Evolutionary conservation across 37 sponge, comb jelly and placozoan genomes (phyloP).

Genomic region (Chondrosia reniformis): DNA sequence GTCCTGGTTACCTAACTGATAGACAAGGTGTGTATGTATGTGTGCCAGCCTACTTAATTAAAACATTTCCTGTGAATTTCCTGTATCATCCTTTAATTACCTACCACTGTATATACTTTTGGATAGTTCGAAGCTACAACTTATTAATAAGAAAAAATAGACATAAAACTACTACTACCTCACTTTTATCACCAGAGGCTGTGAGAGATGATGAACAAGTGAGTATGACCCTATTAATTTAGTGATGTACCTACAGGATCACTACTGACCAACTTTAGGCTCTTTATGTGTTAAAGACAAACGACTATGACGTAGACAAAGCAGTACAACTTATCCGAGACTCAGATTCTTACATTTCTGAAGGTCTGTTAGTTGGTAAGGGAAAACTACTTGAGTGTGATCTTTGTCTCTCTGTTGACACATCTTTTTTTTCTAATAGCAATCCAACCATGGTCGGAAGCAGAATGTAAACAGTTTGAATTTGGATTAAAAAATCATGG

Average conservation of each 20-base stretch:
- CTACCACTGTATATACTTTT: no score
- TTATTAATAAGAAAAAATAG: no score
- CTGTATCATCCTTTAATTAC: no score
- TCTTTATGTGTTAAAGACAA: slow-evolving; percentile 27
- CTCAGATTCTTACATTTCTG: neutral
- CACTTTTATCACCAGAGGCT: neutral
- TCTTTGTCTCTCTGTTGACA: neutral
- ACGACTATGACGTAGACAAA: slow-evolving; percentile 22
- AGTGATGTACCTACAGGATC: neutral
- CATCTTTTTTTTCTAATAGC: no score
- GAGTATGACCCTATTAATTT: neutral
- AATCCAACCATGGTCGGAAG: slow-evolving; percentile 51
- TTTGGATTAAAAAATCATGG: slow-evolving; percentile 20
- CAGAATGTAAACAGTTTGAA: slow-evolving; percentile 61
- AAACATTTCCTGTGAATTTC: no score
- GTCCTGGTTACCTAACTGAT: neutral
- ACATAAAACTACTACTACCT: no score
- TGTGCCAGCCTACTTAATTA: no score
- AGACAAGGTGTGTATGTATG: neutral
- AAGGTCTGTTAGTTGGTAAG: neutral
- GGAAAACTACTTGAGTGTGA: neutral
- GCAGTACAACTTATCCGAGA: slow-evolving; percentile 26
- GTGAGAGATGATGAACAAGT: slow-evolving; percentile 15
- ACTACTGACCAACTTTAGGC: slow-evolving; percentile 25
- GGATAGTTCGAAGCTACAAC: no score